Evolutionary conservation across 2,888 invertebrate genomes (phyloP).

Genomic region (Malacosoma neustria): DNA sequence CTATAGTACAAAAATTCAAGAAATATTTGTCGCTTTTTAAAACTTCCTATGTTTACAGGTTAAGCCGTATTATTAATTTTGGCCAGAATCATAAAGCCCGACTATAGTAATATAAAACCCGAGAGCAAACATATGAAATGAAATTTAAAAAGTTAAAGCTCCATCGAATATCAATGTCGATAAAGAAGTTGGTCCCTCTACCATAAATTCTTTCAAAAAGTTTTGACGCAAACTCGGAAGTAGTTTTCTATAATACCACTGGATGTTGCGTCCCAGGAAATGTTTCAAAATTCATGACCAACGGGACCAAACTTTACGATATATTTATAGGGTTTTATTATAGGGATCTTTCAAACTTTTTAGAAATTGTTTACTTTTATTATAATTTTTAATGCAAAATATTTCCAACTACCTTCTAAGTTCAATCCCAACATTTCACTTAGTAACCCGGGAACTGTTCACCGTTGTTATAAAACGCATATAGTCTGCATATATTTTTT

Average conservation of each 20-base stretch:
- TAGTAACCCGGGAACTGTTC: too few relatives aligned
- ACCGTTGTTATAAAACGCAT: too few relatives aligned
- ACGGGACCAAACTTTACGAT: background rate
- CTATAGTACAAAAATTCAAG: too few relatives aligned
- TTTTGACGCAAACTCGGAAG: slow-evolving; percentile 25
- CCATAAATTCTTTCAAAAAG: slow-evolving; percentile 33
- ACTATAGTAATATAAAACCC: slow-evolving; percentile 15
- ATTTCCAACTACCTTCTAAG: too few relatives aligned
- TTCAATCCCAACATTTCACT: too few relatives aligned
- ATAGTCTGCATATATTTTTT: too few relatives aligned
- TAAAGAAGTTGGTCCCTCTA: slow-evolving; percentile 18
- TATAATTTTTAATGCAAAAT: too few relatives aligned
- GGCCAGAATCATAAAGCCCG: too few relatives aligned
- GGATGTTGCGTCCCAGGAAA: background rate
- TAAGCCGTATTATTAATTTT: too few relatives aligned
- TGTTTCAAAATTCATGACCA: background rate
- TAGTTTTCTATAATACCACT: background rate
- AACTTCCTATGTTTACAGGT: too few relatives aligned
- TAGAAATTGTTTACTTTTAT: too few relatives aligned
- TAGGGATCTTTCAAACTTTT: background rate
- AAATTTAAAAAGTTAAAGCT: slow-evolving; percentile 30
- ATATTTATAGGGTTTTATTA: background rate
- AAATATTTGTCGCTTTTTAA: too few relatives aligned
- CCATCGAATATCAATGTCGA: slow-evolving; percentile 34
- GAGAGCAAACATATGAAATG: slow-evolving; percentile 24